These are phyloP conservation scores for Chelonus insularis DNA, from an alignment of 1,140 invertebrate genomes.

Conservation along the genomic window DNA sequence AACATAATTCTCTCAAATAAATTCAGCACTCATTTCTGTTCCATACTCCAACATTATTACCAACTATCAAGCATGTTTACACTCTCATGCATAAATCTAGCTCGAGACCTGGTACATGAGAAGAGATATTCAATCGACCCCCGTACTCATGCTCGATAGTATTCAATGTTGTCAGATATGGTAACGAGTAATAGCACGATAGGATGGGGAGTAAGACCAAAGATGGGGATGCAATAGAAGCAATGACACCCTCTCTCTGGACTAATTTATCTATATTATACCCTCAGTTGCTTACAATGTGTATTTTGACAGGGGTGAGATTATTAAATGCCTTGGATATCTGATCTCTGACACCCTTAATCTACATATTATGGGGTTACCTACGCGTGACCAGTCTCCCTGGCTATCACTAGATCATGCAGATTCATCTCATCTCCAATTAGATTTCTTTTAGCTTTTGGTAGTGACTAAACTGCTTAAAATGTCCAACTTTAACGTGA, in stretches of 20 bases:
- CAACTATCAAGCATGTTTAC: too few relatives aligned
- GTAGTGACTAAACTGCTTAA: background rate
- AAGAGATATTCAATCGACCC: too few relatives aligned
- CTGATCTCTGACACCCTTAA: constrained; percentile 59
- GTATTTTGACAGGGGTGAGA: constrained; percentile 62
- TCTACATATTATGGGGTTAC: constrained; percentile 60
- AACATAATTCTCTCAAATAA: too few relatives aligned
- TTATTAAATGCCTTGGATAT: constrained; percentile 61
- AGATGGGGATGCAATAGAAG: constrained; percentile 4
- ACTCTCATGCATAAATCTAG: too few relatives aligned
- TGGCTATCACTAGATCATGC: background rate
- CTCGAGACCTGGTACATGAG: too few relatives aligned
- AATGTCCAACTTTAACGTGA: background rate
- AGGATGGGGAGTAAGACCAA: background rate
- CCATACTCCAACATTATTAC: too few relatives aligned
- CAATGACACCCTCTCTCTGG: constrained; percentile 40
- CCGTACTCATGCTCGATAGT: too few relatives aligned
- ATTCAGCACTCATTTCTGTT: too few relatives aligned
- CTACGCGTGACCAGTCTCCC: constrained; percentile 50
- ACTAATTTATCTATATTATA: constrained; percentile 61
- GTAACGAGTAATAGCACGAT: constrained; percentile 5
- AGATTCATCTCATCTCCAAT: background rate
- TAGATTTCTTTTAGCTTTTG: background rate
- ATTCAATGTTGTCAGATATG: background rate
- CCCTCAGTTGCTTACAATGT: constrained; percentile 56